These are phyloP conservation scores for Lipophrys pholis DNA, from an alignment of 2,113 vertebrate species.

Conservation along the genomic window DNA sequence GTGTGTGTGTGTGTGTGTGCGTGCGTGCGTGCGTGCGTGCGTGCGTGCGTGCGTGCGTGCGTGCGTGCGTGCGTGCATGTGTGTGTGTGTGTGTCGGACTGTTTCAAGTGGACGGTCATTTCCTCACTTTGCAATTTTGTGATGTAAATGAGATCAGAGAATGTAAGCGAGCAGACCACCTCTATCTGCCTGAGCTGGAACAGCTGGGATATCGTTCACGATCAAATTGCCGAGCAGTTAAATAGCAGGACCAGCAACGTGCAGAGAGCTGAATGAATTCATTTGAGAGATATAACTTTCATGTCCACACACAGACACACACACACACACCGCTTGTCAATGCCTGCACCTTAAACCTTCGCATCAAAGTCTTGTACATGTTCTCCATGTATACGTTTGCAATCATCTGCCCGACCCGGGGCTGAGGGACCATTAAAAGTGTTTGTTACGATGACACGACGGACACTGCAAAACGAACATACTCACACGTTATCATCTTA, in stretches of 20 bases:
- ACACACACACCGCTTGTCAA: background rate
- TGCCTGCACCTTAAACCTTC: background rate
- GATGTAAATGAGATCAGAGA: conserved; percentile 52
- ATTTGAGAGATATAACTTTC: conserved; percentile 12
- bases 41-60: conserved; percentile 1
- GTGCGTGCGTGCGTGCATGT: background rate
- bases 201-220: conserved; percentile 47
- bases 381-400: background rate
- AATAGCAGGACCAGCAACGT: conserved; percentile 22
- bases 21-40: background rate
- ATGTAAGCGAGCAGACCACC: conserved; percentile 25
- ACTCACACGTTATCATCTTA: conserved; percentile 3
- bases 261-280: conserved; percentile 24
- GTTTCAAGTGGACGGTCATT: conserved; percentile 33
- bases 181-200: conserved; percentile 27
- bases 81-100: conserved; percentile 6
- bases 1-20: no score
- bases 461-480: conserved; percentile 9
- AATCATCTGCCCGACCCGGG: conserved; percentile 13
- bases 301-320: conserved; percentile 6
- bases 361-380: no score
- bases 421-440: conserved; percentile 2
- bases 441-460: conserved; percentile 2
- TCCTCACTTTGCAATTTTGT: conserved; percentile 42
- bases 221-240: conserved; percentile 35